Evolutionary conservation across 2,888 invertebrate species (phyloP).

Genomic region (Lissocephala sabroskyi): DNA sequence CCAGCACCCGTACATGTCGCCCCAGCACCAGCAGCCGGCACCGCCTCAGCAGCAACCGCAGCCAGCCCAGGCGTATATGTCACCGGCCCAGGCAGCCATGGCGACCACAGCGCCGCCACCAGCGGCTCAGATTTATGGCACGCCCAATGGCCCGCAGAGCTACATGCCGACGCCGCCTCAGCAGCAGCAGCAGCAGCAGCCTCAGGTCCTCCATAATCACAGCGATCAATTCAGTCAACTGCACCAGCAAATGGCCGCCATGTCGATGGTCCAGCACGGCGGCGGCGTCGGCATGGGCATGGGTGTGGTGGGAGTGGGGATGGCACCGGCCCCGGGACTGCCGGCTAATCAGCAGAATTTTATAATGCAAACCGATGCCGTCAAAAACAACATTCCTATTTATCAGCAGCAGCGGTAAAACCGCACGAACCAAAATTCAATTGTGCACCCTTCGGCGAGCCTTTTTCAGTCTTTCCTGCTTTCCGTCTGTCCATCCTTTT

Average conservation of each 20-base stretch:
- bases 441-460: no score
- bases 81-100: slow-evolving; percentile 23
- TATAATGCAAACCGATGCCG: slow-evolving; percentile 67
- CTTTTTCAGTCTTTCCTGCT: no score
- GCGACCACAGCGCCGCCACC: slow-evolving; percentile 17
- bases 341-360: slow-evolving; percentile 53
- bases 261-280: slow-evolving; percentile 44
- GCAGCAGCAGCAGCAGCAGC: slow-evolving; percentile 32
- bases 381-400: slow-evolving; percentile 72
- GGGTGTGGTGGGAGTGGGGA: no score
- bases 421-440: slow-evolving; percentile 13
- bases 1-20: slow-evolving; percentile 40
- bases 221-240: slow-evolving; percentile 57
- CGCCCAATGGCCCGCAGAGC: slow-evolving; percentile 41
- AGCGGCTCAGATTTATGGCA: slow-evolving; percentile 32
- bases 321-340: background rate
- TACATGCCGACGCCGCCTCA: slow-evolving; percentile 32
- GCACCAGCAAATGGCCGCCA: slow-evolving; percentile 66
- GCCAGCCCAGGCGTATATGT: slow-evolving; percentile 1
- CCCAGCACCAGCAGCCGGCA: slow-evolving; percentile 48
- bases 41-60: no score
- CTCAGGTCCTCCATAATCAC: slow-evolving; percentile 28
- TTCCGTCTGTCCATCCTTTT: no score
- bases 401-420: slow-evolving; percentile 73
- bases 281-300: slow-evolving; percentile 16